Conservation (phyloP, 2,113 vertebrate species). For the Pardalotus punctatus region DNA sequence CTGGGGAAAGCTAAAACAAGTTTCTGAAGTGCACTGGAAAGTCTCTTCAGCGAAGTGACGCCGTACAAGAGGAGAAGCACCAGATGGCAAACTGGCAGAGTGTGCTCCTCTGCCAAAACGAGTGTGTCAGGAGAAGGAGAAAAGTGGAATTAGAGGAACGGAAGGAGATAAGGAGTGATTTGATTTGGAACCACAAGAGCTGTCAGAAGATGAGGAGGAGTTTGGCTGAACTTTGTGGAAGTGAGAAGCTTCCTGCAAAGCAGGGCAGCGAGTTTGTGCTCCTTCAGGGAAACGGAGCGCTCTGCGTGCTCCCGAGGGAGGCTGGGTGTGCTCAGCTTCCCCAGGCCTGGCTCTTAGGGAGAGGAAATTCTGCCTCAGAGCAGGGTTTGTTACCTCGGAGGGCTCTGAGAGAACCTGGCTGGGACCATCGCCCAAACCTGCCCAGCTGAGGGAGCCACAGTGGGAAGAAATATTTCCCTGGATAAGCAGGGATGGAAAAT, state of each 20-base stretch:
- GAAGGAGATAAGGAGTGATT: conserved; percentile 61
- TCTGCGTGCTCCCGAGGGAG: neutral
- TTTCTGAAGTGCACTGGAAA: conserved; percentile 24
- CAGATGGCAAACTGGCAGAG: conserved; percentile 64
- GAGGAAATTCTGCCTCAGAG: neutral
- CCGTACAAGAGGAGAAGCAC: neutral
- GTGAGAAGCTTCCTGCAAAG: conserved; percentile 57
- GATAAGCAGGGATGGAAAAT: neutral
- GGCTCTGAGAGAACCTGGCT: neutral
- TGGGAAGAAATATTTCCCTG: neutral
- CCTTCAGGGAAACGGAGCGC: neutral
- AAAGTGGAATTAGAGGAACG: conserved; percentile 53
- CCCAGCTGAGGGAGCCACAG: neutral
- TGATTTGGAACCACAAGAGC: conserved; percentile 53
- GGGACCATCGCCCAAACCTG: rapidly evolving
- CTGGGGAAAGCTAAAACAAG: neutral
- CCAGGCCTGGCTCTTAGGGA: rapidly evolving
- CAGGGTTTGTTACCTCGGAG: rapidly evolving
- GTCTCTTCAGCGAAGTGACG: conserved; percentile 28
- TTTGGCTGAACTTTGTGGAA: conserved; percentile 66
- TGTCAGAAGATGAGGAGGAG: conserved; percentile 67
- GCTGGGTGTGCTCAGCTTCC: neutral
- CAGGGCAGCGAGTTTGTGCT: conserved; percentile 46
- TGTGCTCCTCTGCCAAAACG: conserved; percentile 34
- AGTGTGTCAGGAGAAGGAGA: conserved; percentile 50